Evolutionary conservation across 2,113 vertebrate genomes (phyloP), one percentile per base, ranked within the genome.

Genomic region (Mesoclemmys tuberculata): DNA sequence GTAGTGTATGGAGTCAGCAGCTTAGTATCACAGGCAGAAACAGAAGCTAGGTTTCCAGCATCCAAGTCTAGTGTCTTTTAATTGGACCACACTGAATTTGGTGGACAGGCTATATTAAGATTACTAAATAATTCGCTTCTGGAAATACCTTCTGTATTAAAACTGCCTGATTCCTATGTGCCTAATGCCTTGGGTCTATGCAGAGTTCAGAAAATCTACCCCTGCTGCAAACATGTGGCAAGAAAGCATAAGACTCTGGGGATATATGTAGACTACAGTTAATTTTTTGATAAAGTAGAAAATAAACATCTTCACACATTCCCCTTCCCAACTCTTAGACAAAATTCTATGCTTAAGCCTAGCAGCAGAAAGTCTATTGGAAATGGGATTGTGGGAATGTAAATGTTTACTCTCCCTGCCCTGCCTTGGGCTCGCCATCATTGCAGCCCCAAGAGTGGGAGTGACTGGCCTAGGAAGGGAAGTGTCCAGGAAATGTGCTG

Each of bases 391-490:
- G 89, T 97, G 85, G 94, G 94, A 97, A 68, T 82, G 89, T 79
- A 95, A 80, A 96, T 82, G 92, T 95, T 95, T 94, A 95, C 94
- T 94, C 94, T 85, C 92, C 89, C 94, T 96, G 52, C 85, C 55
- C 88, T 96, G 93, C 92, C 89, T 83, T 87, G 88, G 64, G 79
- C 92, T 79, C 84, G 6, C 7, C 31, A 44, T 85, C 24, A 31
- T 41, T 92, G 83, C 92, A 84, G 46, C 74, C 52, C 92, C 87
- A 96, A 81, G 80, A 48, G 31, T 1, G 54, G 74, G 89, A 46
- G 54, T 61, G 78, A 44, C 54, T 92, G 87, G 88, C 81, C 26
- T 26, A 12, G 78, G 35, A 92, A 13, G 29, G 55, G 8, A 68
- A 68, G 49, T 48, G 56, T 75, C 22, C 38, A 75, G 71, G 38